Evolutionary conservation across 1,140 invertebrate genomes (phyloP), one percentile per base, ranked within the genome.

Genomic region (Drosophila biarmipes): DNA sequence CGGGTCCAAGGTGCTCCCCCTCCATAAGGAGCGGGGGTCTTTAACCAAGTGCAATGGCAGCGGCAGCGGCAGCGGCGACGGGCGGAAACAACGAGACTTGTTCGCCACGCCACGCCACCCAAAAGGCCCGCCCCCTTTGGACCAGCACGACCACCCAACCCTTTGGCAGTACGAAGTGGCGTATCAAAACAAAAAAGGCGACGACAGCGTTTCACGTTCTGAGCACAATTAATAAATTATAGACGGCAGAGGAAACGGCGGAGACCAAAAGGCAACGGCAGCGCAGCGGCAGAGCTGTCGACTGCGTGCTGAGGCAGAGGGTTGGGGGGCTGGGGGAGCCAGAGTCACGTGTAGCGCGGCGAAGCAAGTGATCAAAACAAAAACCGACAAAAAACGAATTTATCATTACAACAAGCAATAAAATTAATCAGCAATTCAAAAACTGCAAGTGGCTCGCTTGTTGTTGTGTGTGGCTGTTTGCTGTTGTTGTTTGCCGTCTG

Each of bases 371-470:
- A 89, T 89, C 84, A 89, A 89, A 89, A 89, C 84, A 89, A 79
- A 86, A 89, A 89, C 84, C 84, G 84, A 89, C 79, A 86, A 89
- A 81, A 87, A 87, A 89, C 84, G 80, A 89, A 89, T 89, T 89
- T 89, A 89, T 89, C 85, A 89, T 89, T 87, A 84, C 79, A 87
- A 89, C 79, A 89, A 89, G 84, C 79, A 89, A 89, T 89, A 89
- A 89, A 89, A 89, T 89, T 87, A 87, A 87, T 89, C 84, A 87
- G 80, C 84, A 87, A 89, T 87, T 87, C 84, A 87, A 87, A 87
- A 87, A 87, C 84, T 87, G 82, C 82, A 87, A 87, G 82, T 86
- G 82, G 81, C 58, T 78, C 40, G 77, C 66, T 19, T 52, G 71
- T 66, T 75, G 59, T 61, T 46, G 45, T 46, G 21, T 27, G 48